Conservation (phyloP, 2,113 vertebrate species). For the Delphinapterus leucas region DNA sequence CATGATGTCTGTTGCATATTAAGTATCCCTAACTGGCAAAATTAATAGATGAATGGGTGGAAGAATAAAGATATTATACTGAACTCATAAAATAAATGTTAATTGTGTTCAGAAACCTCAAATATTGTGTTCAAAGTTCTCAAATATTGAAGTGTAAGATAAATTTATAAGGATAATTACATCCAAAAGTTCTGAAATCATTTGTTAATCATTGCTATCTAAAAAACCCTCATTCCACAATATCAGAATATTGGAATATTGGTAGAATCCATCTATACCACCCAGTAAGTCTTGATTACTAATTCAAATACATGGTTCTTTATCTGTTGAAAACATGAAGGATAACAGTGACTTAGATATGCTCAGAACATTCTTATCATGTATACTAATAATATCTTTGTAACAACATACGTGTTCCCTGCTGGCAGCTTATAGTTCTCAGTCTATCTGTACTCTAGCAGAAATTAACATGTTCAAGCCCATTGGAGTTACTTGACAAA, state of each 20-base stretch:
- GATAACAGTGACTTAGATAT: not conserved
- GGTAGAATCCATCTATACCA: not conserved
- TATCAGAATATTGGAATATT: not conserved
- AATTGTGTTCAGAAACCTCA: not conserved
- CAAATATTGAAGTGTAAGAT: not conserved
- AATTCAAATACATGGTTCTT: not conserved
- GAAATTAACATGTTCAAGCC: not conserved
- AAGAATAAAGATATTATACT: not conserved
- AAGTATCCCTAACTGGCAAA: not conserved
- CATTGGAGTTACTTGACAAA: not conserved
- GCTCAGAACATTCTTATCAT: not conserved
- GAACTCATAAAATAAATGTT: not conserved
- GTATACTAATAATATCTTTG: not conserved
- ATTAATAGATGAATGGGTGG: not conserved
- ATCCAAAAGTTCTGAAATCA: not conserved
- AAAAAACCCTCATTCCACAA: not conserved
- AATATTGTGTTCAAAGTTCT: not conserved
- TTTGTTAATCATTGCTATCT: not conserved
- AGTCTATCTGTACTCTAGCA: not conserved
- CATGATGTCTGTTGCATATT: not conserved
- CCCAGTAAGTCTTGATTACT: not conserved
- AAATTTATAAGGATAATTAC: not conserved
- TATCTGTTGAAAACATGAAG: not conserved
- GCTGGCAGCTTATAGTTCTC: not conserved
- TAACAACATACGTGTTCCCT: not conserved